These are phyloP conservation scores for Syncerus caffer DNA, from an alignment of 2,797 vertebrate genomes.

Conservation along the genomic window DNA sequence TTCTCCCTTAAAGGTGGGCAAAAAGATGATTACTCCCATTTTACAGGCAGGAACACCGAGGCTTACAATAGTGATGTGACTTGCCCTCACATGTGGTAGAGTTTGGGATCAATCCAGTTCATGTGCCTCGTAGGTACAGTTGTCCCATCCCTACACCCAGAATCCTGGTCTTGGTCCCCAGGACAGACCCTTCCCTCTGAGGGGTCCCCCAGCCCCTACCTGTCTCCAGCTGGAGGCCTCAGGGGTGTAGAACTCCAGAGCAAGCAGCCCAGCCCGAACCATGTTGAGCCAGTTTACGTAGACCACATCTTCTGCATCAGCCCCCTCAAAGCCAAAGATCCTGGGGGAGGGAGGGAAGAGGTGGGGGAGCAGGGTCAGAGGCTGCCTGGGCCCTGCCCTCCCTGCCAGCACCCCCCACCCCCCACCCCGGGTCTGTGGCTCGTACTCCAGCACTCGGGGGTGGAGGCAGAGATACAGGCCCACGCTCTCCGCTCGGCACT, in stretches of 20 bases:
- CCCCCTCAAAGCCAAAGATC: constrained; percentile 90
- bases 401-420: not conserved
- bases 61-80: not conserved
- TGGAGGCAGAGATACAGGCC: constrained; percentile 93
- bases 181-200: not conserved
- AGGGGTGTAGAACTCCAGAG: constrained; percentile 93
- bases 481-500: constrained; percentile 93
- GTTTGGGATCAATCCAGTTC: not conserved
- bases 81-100: not conserved
- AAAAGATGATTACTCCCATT: not conserved
- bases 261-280: constrained; percentile 91
- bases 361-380: not conserved
- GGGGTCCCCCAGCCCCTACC: constrained; percentile 76
- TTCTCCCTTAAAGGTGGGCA: not conserved
- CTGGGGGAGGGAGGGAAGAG: constrained; percentile 72
- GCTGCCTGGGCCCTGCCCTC: not conserved
- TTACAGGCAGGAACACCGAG: not conserved
- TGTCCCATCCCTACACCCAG: not conserved
- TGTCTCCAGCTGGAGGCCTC: constrained; percentile 93
- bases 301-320: constrained; percentile 89
- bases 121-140: not conserved
- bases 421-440: not conserved
- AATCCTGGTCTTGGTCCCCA: not conserved
- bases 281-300: constrained; percentile 96
- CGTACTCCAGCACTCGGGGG: constrained; percentile 89